A percentile compares a stretch with the other conserved stretches of the same genome.
Conservation (phyloP, 1,140 invertebrate species). For the Ips nitidus region DNA sequence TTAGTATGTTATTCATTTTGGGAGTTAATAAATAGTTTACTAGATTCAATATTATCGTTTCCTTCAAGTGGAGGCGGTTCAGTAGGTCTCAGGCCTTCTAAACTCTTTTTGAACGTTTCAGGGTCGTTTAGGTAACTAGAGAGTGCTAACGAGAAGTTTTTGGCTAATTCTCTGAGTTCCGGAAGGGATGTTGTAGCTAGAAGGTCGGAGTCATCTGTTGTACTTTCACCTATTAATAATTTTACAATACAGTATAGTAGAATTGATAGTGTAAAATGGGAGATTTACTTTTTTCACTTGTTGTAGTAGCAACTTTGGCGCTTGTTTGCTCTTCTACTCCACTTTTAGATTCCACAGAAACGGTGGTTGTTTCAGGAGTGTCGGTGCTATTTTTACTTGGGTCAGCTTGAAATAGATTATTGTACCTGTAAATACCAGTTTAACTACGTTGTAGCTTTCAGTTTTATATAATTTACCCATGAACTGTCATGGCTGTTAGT, state of each 20-base stretch:
- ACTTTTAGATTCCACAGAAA: background rate
- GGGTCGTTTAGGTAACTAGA: constrained; percentile 81
- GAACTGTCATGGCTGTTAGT: constrained; percentile 60
- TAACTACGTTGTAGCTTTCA: background rate
- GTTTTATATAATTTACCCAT: constrained; percentile 53
- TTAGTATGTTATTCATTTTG: constrained; percentile 42
- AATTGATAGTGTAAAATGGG: background rate
- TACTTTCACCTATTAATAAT: background rate
- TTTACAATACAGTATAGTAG: background rate
- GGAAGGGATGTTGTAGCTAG: constrained; percentile 49
- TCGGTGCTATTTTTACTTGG: background rate
- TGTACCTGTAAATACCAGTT: constrained; percentile 13
- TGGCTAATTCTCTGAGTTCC: constrained; percentile 73
- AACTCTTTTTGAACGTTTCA: constrained; percentile 70
- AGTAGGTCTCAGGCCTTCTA: constrained; percentile 74
- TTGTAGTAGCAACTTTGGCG: background rate
- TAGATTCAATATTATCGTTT: constrained; percentile 41
- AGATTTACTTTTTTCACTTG: too few species aligned
- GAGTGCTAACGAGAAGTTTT: constrained; percentile 78
- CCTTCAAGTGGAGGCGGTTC: constrained; percentile 61
- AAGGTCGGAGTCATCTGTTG: constrained; percentile 9
- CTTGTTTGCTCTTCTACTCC: background rate
- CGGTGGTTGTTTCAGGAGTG: background rate
- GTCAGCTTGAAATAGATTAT: constrained; percentile 17
- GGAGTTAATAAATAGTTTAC: background rate